Conservation (phyloP, 1,140 invertebrate genomes). For the Trialeurodes vaporariorum region DNA sequence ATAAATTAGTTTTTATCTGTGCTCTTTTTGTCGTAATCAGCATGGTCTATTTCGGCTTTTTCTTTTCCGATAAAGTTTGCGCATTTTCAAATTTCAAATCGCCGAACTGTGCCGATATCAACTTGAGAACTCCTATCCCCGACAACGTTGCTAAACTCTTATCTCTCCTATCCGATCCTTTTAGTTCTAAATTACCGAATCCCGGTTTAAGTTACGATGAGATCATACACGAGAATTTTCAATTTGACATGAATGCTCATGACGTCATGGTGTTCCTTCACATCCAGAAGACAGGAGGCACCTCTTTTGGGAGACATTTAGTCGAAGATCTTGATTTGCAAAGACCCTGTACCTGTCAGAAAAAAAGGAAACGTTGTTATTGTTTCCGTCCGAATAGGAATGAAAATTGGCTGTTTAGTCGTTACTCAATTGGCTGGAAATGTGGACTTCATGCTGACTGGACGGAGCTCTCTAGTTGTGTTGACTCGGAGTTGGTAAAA, state of each 20-base stretch:
- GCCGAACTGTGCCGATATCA: slow-evolving; percentile 33
- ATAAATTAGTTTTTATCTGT: slow-evolving; percentile 63
- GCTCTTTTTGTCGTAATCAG: slow-evolving; percentile 62
- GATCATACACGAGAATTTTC: slow-evolving; percentile 70
- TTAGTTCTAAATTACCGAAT: slow-evolving; percentile 20
- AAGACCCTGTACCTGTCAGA: slow-evolving; percentile 76
- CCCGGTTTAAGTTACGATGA: slow-evolving; percentile 55
- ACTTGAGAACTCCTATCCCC: slow-evolving; percentile 27
- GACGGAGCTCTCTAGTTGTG: slow-evolving; percentile 87
- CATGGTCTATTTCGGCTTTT: slow-evolving; percentile 76
- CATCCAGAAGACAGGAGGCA: slow-evolving; percentile 90
- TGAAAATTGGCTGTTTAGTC: slow-evolving; percentile 94
- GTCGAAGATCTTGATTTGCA: slow-evolving; percentile 85
- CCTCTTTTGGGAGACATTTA: slow-evolving; percentile 88
- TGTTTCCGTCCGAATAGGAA: slow-evolving; percentile 82
- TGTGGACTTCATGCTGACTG: slow-evolving; percentile 98
- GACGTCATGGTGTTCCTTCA: slow-evolving; percentile 98
- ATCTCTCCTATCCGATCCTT: slow-evolving; percentile 25
- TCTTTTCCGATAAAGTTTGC: slow-evolving; percentile 75
- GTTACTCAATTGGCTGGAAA: slow-evolving; percentile 97
- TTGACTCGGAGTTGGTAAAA: slow-evolving; percentile 74
- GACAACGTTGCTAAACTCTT: slow-evolving; percentile 32
- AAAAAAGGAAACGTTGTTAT: slow-evolving; percentile 75
- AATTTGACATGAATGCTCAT: slow-evolving; percentile 76
- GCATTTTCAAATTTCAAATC: slow-evolving; percentile 45